Evolutionary conservation across 2,888 invertebrate species (phyloP).

Genomic region (Patella pellucida): DNA sequence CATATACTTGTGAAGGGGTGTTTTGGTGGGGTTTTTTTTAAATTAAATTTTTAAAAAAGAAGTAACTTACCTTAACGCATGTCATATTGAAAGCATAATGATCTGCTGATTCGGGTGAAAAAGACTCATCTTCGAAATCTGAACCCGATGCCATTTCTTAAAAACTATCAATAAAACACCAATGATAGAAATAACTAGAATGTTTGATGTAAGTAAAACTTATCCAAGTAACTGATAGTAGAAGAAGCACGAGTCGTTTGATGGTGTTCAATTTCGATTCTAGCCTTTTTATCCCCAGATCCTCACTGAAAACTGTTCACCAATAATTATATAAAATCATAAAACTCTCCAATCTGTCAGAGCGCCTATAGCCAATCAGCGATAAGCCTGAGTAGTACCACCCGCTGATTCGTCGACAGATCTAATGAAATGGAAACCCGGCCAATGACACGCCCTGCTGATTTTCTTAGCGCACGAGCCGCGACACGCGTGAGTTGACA

Average conservation of each 20-base stretch:
- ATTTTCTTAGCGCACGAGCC: neutral
- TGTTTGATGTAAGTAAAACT: too few relatives aligned
- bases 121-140: constrained; percentile 23
- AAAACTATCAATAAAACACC: too few relatives aligned
- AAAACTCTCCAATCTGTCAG: constrained; percentile 16
- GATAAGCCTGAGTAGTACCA: neutral
- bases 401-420: constrained; percentile 26
- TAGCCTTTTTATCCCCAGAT: too few relatives aligned
- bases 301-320: neutral
- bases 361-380: constrained; percentile 17
- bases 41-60: too few relatives aligned
- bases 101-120: constrained; percentile 18
- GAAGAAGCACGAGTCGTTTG: too few relatives aligned
- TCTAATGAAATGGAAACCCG: neutral
- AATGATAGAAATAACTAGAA: too few relatives aligned
- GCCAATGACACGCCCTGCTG: neutral
- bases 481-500: constrained; percentile 5
- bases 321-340: constrained; percentile 15
- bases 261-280: too few relatives aligned
- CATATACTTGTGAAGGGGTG: too few relatives aligned
- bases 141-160: constrained; percentile 1
- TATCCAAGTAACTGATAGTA: too few relatives aligned
- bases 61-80: neutral
- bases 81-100: constrained; percentile 13
- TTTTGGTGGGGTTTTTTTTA: too few relatives aligned